A percentile compares a stretch with the other conserved stretches of the same genome.
phyloP scores from a whole-genome alignment of 1,140 invertebrate genomes.

The Drosophila baimaii region DNA sequence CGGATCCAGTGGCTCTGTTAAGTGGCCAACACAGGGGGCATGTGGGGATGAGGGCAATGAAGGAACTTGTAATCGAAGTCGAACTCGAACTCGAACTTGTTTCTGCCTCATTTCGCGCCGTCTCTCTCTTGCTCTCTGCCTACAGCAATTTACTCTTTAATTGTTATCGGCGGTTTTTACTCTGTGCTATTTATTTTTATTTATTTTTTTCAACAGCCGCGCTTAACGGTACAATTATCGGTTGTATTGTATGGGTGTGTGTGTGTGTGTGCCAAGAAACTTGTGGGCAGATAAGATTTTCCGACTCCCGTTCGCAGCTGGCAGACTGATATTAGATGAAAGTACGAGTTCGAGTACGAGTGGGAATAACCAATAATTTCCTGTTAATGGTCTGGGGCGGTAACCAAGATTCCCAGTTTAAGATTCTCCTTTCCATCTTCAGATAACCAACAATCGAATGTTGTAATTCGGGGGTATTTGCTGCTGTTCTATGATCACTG shows the following conservation, averaged over 20 bases:
- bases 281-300: constrained; percentile 53
- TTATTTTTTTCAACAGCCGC: constrained; percentile 59
- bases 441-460: background rate
- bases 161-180: constrained; percentile 68
- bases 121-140: constrained; percentile 5
- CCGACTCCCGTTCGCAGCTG: constrained; percentile 42
- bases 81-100: constrained; percentile 45
- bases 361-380: constrained; percentile 48
- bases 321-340: constrained; percentile 47
- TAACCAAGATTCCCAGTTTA: background rate
- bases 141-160: constrained; percentile 56
- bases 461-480: constrained; percentile 9
- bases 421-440: background rate
- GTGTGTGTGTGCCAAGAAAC: constrained; percentile 23
- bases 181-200: constrained; percentile 51
- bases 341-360: constrained; percentile 16
- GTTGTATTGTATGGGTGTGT: constrained; percentile 15
- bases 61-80: constrained; percentile 40
- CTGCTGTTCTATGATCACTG: constrained; percentile 2
- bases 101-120: constrained; percentile 42
- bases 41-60: background rate
- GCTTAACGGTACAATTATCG: constrained; percentile 72
- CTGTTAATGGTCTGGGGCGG: constrained; percentile 33
- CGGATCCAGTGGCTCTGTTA: constrained; percentile 11
- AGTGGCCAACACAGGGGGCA: constrained; percentile 5